Base-by-base conservation (phyloP, 2,797 vertebrate genomes). In the Siniperca obscura region DNA sequence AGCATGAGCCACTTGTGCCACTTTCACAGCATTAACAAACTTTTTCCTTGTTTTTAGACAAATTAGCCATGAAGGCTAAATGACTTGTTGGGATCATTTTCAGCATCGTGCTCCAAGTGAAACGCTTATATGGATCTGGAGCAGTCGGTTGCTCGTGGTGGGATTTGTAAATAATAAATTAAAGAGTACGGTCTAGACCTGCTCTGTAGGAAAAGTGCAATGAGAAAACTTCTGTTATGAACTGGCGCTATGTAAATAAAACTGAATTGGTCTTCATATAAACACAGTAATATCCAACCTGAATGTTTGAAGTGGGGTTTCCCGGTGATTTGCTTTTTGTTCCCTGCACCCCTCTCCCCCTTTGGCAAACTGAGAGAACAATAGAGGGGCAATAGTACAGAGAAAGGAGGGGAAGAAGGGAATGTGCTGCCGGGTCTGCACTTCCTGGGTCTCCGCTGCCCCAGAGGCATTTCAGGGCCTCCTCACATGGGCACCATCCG, bases 401-500 rank as follows among this genome's bases (percentile, higher is more conserved):
- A 42, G 59, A 53, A 61, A 74, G 59, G 68, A 77, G 76, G 71
- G 68, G 68, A 69, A 70, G 77, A 76, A 65, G 81, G 57, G 86
- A 88, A 85, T 87, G 79, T 80, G 70, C 82, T 78, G 78, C 67
- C 44, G 16, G 82, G 83, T 86, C 79, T 76, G 25, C 42, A 72
- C 79, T 85, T 89, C 86, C 79, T 89, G 74, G 76, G 83, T 86
- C 80, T 84, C 80, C 22, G 8, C 46, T 82, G 76, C 69, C 80
- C 85, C 67, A 65, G 74, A 85, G 89, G 88, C 85, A 17, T 85
- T 77, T 56, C 56, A 61, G 71, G 74, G 80, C 61, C 78, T 68
- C 64, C 69, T 86, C 67, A 77, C 66, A 83, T 11, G 22, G 79
- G 67, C 80, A 76, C 38, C 14, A 34, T 72, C 70, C 74, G 55